Evolutionary conservation across 2,113 vertebrate genomes (phyloP).

Genomic region (Salvator merianae): DNA sequence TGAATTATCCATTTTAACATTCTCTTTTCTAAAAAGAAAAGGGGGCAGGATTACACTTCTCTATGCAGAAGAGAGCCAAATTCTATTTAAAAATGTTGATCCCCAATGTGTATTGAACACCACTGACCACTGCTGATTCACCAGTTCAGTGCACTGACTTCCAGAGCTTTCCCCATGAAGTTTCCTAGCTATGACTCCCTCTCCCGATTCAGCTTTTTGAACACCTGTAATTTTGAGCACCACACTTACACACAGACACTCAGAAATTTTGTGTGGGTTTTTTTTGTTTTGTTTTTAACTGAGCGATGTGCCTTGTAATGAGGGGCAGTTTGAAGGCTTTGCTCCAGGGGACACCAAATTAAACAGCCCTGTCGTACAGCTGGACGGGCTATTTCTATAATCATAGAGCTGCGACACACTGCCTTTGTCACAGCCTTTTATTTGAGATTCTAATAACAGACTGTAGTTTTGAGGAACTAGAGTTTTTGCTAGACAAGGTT

Average conservation of each 20-base stretch:
- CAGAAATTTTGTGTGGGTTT: background rate
- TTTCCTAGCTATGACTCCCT: background rate
- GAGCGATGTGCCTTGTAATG: background rate
- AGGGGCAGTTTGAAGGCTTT: background rate
- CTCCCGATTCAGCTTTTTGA: slow-evolving; percentile 10
- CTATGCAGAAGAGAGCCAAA: background rate
- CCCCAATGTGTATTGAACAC: background rate
- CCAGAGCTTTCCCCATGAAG: background rate
- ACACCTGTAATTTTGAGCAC: slow-evolving; percentile 6
- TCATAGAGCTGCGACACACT: slow-evolving; percentile 13
- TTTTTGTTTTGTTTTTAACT: too few relatives aligned
- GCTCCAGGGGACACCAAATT: slow-evolving; percentile 7
- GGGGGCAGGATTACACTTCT: background rate
- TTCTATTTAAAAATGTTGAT: background rate
- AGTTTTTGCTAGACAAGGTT: slow-evolving; percentile 20
- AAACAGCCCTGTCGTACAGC: background rate
- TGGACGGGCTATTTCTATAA: slow-evolving; percentile 17
- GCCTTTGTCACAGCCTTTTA: slow-evolving; percentile 23
- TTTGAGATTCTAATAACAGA: slow-evolving; percentile 19
- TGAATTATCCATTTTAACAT: background rate
- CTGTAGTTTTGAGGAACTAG: slow-evolving; percentile 25
- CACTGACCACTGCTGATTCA: background rate
- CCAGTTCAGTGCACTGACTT: background rate
- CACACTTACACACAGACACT: background rate
- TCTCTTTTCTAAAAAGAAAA: background rate